phyloP scores from a whole-genome alignment of 2,113 vertebrate species.

The Eupsittula cactorum region DNA sequence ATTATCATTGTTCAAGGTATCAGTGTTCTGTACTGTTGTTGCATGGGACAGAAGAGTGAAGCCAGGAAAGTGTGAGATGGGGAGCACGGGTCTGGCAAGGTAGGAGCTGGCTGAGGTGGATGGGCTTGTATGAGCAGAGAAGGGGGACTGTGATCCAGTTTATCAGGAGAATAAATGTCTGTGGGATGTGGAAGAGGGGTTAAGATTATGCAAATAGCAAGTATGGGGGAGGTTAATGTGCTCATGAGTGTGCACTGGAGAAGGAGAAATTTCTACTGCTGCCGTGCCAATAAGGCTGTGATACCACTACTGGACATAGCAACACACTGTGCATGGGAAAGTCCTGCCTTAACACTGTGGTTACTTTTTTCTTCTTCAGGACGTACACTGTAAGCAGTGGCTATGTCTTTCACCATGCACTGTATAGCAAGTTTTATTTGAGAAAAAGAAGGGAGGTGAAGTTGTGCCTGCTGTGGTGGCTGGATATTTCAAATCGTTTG shows the following conservation, averaged over 20 bases:
- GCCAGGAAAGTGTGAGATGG: neutral
- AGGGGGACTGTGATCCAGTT: neutral
- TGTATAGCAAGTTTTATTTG: neutral
- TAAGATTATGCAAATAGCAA: neutral
- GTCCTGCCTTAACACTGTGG: neutral
- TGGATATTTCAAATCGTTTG: neutral
- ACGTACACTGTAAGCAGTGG: fast-evolving
- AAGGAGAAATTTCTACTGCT: neutral
- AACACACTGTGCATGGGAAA: neutral
- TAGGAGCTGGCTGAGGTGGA: neutral
- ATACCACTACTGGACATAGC: neutral
- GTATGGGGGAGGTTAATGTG: too few species aligned
- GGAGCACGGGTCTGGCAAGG: neutral
- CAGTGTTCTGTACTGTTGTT: neutral
- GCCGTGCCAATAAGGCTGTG: too few species aligned
- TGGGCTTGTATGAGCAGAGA: neutral
- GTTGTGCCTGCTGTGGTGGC: neutral
- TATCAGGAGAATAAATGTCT: neutral
- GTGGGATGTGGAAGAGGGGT: neutral
- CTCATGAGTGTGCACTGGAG: fast-evolving
- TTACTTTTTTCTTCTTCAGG: neutral
- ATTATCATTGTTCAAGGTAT: neutral
- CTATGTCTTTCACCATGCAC: neutral
- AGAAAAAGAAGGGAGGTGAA: neutral
- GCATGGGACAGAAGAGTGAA: neutral